Evolutionary conservation across 2,113 vertebrate genomes (phyloP), one percentile per base, ranked within the genome.

Genomic region (Paraplagusia blochii): DNA sequence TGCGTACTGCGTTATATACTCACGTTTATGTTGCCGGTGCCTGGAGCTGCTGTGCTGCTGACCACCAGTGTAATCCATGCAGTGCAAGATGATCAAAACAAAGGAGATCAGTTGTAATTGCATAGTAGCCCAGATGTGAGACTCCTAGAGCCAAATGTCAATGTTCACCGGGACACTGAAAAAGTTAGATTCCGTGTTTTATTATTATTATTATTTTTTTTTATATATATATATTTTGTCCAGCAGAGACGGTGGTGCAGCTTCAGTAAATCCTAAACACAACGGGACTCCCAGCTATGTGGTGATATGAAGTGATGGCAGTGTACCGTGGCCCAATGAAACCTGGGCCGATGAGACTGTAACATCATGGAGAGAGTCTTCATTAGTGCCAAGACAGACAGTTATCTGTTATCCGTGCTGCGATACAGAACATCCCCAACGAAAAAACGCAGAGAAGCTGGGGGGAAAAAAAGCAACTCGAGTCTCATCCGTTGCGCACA

Each of bases 21-120:
- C 93, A 98, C 97, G 94, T 93, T 95, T 94, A 85, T 97, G 91
- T 80, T 90, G 93, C 91, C 94, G 93, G 91, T 94, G 93, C 87
- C 94, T 92, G 88, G 94, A 91, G 92, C 92, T 90, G 88, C 93
- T 89, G 88, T 95, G 92, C 88, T 95, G 92, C 90, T 95, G 97
- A 93, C 93, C 93, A 90, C 93, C 93, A 91, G 93, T 92, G 93
- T 94, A 95, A 92, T 99, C 97, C 95, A 98, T 93, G 91, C 93
- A 95, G 94, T 95, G 94, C 93, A 93, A 94, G 93, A 97, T 95
- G 93, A 98, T 94, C 91, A 95, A 93, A 93, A 95, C 92, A 90
- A 94, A 94, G 93, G 94, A 93, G 87, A 99, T 88, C 92, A 97
- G 92, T 97, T 94, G 95, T 92, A 98, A 95, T 95, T 95, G 97